These are phyloP conservation scores for Characodon lateralis DNA, from an alignment of 2,797 vertebrate species.

Conservation along the genomic window DNA sequence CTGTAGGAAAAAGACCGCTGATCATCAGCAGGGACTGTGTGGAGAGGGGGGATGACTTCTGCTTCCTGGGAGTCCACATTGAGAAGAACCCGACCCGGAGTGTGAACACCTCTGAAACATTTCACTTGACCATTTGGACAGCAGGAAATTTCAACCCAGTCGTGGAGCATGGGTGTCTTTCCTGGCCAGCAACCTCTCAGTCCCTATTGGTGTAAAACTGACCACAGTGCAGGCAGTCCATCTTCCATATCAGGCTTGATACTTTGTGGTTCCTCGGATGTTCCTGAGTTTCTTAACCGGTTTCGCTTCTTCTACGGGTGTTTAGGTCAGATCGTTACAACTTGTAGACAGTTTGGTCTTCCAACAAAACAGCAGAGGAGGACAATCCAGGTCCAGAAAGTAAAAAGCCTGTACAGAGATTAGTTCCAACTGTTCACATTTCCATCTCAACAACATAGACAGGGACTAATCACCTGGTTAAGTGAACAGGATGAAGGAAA, in stretches of 20 bases:
- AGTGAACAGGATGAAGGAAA: too few relatives aligned
- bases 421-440: too few relatives aligned
- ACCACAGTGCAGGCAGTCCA: background rate
- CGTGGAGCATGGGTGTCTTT: background rate
- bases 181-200: background rate
- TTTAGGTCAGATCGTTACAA: background rate
- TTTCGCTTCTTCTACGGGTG: background rate
- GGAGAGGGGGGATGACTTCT: too few relatives aligned
- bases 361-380: background rate
- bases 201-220: background rate
- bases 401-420: too few relatives aligned
- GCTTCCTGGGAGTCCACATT: too few relatives aligned
- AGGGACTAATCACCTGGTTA: too few relatives aligned
- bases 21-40: too few relatives aligned
- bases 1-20: too few relatives aligned
- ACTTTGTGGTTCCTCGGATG: background rate
- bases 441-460: too few relatives aligned
- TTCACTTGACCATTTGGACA: background rate
- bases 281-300: too few relatives aligned
- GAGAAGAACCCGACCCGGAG: too few relatives aligned
- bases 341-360: background rate
- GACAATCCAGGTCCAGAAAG: too few relatives aligned
- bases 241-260: background rate
- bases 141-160: background rate
- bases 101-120: background rate